A percentile compares a stretch with the other conserved stretches of the same genome.
phyloP scores from a whole-genome alignment of 2,113 vertebrate genomes.

The Prionailurus viverrinus region DNA sequence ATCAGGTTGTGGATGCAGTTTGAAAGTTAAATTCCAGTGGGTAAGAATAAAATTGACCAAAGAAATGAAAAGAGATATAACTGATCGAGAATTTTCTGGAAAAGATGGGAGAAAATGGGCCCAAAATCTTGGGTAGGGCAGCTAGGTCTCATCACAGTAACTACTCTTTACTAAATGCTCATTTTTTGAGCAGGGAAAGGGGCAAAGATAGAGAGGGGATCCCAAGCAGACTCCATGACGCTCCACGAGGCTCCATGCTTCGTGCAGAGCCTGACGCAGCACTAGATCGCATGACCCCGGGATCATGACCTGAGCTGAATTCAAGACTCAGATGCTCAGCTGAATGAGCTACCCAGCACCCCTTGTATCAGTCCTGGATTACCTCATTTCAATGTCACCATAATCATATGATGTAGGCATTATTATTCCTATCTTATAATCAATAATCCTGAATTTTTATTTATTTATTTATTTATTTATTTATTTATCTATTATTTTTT shows the following conservation, averaged over 20 bases:
- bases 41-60: background rate
- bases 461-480: too few relatives aligned
- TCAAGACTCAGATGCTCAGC: too few relatives aligned
- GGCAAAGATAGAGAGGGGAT: too few relatives aligned
- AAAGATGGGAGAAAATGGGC: background rate
- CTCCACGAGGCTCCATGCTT: too few relatives aligned
- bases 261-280: too few relatives aligned
- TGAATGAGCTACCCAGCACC: too few relatives aligned
- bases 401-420: background rate
- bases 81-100: background rate
- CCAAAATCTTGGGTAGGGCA: background rate
- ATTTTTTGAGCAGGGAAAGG: background rate
- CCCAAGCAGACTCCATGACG: too few relatives aligned
- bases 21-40: background rate
- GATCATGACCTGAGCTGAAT: too few relatives aligned
- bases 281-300: too few relatives aligned
- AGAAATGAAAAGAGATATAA: background rate
- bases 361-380: background rate
- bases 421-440: background rate
- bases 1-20: background rate
- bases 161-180: background rate
- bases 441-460: background rate
- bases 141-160: background rate
- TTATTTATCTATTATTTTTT: too few relatives aligned
- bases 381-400: background rate